Evolutionary conservation across 1,140 invertebrate species (phyloP).

Genomic region (Rhopalosiphum maidis): DNA sequence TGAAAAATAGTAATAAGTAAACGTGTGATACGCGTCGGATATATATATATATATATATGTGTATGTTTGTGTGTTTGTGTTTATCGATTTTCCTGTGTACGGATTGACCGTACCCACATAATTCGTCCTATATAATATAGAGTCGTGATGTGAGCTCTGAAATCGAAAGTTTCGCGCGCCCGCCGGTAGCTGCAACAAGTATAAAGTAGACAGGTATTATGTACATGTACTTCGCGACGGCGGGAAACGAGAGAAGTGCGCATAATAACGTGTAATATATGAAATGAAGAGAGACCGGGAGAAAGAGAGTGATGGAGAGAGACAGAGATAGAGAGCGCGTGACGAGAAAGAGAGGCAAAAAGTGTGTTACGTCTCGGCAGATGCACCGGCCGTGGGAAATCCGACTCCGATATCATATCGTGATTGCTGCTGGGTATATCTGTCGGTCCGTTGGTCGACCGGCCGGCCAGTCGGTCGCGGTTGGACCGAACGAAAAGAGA

Average conservation of each 20-base stretch:
- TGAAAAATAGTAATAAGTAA: neutral
- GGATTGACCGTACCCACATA: neutral
- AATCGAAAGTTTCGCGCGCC: neutral
- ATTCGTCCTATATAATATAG: neutral
- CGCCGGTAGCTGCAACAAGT: neutral
- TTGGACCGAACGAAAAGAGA: neutral
- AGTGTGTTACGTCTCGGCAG: constrained; percentile 37
- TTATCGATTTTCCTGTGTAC: neutral
- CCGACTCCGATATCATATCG: constrained; percentile 34
- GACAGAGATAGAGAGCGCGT: neutral
- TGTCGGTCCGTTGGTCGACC: neutral
- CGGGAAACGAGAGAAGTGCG: neutral
- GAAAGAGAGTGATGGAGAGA: neutral
- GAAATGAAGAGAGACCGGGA: neutral
- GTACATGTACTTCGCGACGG: neutral
- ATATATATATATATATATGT: neutral
- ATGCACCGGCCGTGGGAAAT: constrained; percentile 42
- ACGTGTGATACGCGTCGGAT: neutral
- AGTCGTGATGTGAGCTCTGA: constrained; percentile 5
- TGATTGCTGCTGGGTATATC: constrained; percentile 35
- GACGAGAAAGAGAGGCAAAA: constrained; percentile 18
- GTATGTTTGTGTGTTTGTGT: no score
- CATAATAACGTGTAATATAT: neutral
- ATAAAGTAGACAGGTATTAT: neutral
- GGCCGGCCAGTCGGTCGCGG: neutral